phyloP scores from a whole-genome alignment of 2,888 invertebrate species.

The Ectemnius continuus region DNA sequence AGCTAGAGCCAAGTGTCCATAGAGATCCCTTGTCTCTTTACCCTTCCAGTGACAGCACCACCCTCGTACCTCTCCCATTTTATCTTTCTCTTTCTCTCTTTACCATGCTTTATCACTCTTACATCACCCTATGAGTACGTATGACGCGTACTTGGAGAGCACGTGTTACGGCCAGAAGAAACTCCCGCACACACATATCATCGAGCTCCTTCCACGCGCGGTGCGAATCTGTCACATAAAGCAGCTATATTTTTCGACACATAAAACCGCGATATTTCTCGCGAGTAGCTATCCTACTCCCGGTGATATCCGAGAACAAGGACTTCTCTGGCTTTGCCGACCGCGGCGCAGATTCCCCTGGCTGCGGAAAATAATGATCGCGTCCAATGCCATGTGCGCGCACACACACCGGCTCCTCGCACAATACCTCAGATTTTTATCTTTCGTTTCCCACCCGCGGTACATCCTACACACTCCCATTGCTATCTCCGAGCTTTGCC shows the following conservation, averaged over 20 bases:
- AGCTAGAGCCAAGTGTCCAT: slow-evolving; percentile 60
- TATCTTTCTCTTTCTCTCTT: background rate
- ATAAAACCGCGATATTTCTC: slow-evolving; percentile 39
- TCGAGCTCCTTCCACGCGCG: background rate
- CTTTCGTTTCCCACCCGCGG: background rate
- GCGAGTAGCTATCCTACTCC: background rate
- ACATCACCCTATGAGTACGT: background rate
- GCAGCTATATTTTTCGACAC: slow-evolving; percentile 43
- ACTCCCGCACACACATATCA: background rate
- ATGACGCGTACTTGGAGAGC: background rate
- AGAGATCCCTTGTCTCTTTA: slow-evolving; percentile 53
- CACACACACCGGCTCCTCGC: background rate
- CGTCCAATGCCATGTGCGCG: slow-evolving; percentile 21
- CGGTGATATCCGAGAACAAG: slow-evolving; percentile 20
- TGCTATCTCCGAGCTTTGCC: background rate
- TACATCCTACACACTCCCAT: too few relatives aligned
- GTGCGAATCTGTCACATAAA: slow-evolving; percentile 33
- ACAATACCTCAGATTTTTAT: slow-evolving; percentile 29
- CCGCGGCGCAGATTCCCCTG: slow-evolving; percentile 32
- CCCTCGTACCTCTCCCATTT: too few relatives aligned
- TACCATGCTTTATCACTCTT: background rate
- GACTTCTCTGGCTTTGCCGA: slow-evolving; percentile 8
- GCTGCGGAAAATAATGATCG: slow-evolving; percentile 44
- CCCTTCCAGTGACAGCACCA: slow-evolving; percentile 36
- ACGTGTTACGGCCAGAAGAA: too few relatives aligned